phyloP scores from a whole-genome alignment of 2,888 invertebrate species.

The Patella depressa region DNA sequence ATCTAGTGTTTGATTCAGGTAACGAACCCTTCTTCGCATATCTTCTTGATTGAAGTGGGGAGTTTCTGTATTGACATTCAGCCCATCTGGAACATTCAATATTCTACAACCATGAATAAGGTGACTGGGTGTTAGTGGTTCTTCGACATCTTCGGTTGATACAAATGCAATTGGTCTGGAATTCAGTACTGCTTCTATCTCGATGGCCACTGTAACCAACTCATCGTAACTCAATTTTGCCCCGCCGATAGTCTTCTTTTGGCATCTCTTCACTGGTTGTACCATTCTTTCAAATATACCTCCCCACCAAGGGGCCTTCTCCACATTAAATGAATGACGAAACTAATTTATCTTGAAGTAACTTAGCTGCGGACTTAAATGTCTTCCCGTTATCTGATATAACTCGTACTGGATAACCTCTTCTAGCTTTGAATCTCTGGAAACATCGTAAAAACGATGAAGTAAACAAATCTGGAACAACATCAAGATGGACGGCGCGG shows the following conservation, averaged over 20 bases:
- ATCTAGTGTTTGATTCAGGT: background rate
- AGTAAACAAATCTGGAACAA: background rate
- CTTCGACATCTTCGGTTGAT: background rate
- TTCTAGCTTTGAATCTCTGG: background rate
- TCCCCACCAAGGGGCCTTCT: background rate
- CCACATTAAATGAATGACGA: conserved; percentile 1
- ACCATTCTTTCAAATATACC: background rate
- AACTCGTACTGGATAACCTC: background rate
- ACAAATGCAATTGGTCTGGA: conserved; percentile 4
- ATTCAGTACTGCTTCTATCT: background rate
- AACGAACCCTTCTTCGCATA: background rate
- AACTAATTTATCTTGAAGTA: background rate
- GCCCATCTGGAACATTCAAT: background rate
- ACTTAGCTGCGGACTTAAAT: background rate
- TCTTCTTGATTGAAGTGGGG: too few relatives aligned
- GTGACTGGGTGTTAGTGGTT: background rate
- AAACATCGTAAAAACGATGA: background rate
- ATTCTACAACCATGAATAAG: background rate
- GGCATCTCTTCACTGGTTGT: background rate
- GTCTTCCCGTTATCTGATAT: background rate
- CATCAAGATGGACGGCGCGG: background rate
- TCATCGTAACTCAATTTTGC: background rate
- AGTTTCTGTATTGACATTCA: background rate
- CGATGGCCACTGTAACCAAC: background rate
- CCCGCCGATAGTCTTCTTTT: background rate